phyloP scores from a whole-genome alignment of 2,113 vertebrate genomes.

The Prunella himalayana region DNA sequence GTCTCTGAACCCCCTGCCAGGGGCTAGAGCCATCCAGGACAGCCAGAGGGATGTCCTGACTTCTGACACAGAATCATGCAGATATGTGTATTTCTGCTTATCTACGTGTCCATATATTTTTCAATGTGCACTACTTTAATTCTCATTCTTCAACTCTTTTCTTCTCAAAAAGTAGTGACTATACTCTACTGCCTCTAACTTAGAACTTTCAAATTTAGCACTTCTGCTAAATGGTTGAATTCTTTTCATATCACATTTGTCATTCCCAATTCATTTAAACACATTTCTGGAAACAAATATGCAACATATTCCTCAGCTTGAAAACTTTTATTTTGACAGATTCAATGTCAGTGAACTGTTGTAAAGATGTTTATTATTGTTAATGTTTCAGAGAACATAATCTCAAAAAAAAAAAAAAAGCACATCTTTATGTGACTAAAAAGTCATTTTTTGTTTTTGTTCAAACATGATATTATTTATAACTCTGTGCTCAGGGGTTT shows the following conservation, averaged over 20 bases:
- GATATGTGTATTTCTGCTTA: not conserved
- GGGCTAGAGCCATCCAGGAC: no score
- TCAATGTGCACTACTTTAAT: not conserved
- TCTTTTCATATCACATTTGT: not conserved
- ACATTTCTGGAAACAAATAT: not conserved
- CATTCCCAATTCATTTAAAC: not conserved
- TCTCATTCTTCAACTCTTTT: not conserved
- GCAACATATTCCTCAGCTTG: not conserved
- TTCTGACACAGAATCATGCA: not conserved
- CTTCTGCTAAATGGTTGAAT: not conserved
- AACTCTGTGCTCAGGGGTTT: not conserved
- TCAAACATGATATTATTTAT: not conserved
- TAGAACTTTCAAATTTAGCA: not conserved
- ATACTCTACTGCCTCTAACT: not conserved
- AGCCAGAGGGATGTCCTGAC: no score
- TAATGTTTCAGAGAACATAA: not conserved
- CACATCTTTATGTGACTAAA: not conserved
- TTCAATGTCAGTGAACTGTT: not conserved
- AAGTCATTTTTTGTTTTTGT: not conserved
- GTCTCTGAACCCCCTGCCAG: no score
- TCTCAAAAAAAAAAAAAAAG: not conserved
- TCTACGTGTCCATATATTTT: not conserved
- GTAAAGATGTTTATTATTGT: not conserved
- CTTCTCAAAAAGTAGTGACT: not conserved
- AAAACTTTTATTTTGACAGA: not conserved